Evolutionary conservation across 2,888 invertebrate genomes (phyloP).

Genomic region (Gasteruption jaculator): DNA sequence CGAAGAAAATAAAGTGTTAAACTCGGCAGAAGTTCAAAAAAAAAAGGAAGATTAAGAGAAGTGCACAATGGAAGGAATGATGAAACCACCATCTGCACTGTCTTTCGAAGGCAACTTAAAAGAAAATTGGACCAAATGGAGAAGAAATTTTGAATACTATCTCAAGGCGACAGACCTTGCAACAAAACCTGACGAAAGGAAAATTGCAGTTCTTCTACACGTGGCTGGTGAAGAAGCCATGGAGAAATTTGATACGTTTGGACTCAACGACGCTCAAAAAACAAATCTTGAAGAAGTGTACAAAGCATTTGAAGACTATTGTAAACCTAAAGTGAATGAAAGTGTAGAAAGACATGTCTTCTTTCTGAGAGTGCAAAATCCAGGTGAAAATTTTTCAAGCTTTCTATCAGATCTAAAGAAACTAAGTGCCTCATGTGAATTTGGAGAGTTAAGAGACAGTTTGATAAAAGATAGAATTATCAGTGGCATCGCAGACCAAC

Average conservation of each 20-base stretch:
- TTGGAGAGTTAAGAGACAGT: conserved; percentile 17
- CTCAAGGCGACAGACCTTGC: conserved; percentile 26
- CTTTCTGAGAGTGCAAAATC: conserved; percentile 5
- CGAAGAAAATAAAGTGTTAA: no score
- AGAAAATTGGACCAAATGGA: conserved; percentile 31
- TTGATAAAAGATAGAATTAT: conserved; percentile 20
- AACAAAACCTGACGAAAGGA: conserved; percentile 22
- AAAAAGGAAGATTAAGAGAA: no score
- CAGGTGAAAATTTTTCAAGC: conserved; percentile 23
- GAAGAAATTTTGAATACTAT: conserved; percentile 28
- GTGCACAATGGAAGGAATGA: conserved; percentile 19
- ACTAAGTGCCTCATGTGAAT: no score
- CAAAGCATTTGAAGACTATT: conserved; percentile 20
- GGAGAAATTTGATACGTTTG: conserved; percentile 29
- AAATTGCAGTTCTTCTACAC: conserved; percentile 30
- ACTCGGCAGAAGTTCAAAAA: no score
- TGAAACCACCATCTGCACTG: conserved; percentile 18
- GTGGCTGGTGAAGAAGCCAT: conserved; percentile 29
- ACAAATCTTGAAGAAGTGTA: conserved; percentile 21
- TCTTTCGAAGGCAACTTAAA: conserved; percentile 22
- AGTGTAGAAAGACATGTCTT: conserved; percentile 20
- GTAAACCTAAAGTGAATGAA: conserved; percentile 19
- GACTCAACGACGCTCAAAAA: conserved; percentile 21
- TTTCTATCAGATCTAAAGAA: conserved; percentile 26
- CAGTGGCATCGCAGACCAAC: conserved; percentile 16